A percentile compares a stretch with the other conserved stretches of the same genome.
Evolutionary conservation across 2,888 invertebrate genomes (phyloP).

Genomic region (Bibio marci): DNA sequence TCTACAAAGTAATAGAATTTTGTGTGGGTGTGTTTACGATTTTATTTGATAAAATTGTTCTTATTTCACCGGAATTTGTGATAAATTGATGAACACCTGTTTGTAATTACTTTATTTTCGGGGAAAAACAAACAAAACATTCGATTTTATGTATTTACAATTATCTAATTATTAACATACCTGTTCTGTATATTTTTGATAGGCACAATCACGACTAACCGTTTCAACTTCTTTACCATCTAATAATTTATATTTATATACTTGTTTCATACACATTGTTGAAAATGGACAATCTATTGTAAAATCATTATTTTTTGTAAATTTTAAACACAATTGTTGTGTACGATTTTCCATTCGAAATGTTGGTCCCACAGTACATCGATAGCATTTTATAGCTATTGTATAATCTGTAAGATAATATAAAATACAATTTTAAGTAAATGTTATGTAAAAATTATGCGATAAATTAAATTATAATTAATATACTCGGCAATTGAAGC

Average conservation of each 20-base stretch:
- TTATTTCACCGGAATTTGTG: no score
- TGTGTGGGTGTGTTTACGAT: no score
- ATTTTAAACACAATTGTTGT: constrained; percentile 54
- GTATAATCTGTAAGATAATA: constrained; percentile 15
- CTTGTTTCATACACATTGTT: constrained; percentile 68
- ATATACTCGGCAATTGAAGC: no score
- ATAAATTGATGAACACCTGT: no score
- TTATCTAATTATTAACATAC: no score
- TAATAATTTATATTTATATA: constrained; percentile 43
- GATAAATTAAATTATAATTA: no score
- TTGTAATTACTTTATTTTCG: no score
- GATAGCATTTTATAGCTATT: constrained; percentile 49
- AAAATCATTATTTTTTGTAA: constrained; percentile 52
- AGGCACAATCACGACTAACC: constrained; percentile 48
- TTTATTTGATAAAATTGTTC: no score
- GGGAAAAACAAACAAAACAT: no score
- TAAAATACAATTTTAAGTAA: neutral
- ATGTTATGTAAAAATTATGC: no score
- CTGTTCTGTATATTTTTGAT: constrained; percentile 43
- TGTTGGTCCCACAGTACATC: constrained; percentile 48
- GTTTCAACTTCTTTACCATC: constrained; percentile 33
- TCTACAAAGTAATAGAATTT: no score
- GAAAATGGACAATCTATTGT: constrained; percentile 63
- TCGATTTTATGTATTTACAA: no score
- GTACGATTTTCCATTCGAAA: constrained; percentile 39